Base-by-base conservation (phyloP, 2,797 vertebrate genomes). In the Scleropages formosus region DNA sequence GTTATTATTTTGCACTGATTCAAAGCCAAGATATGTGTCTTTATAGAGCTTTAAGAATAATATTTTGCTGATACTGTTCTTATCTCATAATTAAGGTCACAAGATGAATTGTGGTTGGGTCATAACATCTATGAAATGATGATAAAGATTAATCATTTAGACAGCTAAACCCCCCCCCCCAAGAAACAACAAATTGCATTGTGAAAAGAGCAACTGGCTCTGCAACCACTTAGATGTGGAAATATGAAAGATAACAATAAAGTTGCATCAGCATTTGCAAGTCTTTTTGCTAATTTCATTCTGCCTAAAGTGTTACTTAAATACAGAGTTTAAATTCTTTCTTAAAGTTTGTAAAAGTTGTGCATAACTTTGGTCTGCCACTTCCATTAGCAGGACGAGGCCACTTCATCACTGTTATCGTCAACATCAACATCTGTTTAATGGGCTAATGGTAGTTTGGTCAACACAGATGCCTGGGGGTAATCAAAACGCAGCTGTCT, bases 81-180 rank as follows among this genome's bases (percentile, higher is more conserved):
- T 85, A 85, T 78, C 83, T 82, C 85, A 82, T 86, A 89, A 91
- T 88, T 89, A 86, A 86, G 80, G 85, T 83, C 84, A 83, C 80
- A 87, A 82, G 83, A 88, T 82, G 80, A 81, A 84, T 82, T 82
- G 74, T 74, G 77, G 78, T 79, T 79, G 86, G 85, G 79, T 81
- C 15, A 83, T 81, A 80, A 81, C 72, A 77, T 80, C 78, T 76
- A 69, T 18, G 22, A 85, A 84, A 85, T 85, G 87, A 87, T 89
- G 80, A 87, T 82, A 84, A 83, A 82, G 80, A 89, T 90, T 81
- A 88, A 89, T 91, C 86, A 89, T 84, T 85, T 77, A 73, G 85
- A 86, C 84, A 88, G 88, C 77, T 85, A 84, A 85, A 80, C 80
- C 83, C 87, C 88, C 82, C 75, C 10, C 58, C 56, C 60, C 16